These are phyloP conservation scores for Eudyptes chrysolophus DNA, from an alignment of 2,113 vertebrate genomes.

Conservation along the genomic window DNA sequence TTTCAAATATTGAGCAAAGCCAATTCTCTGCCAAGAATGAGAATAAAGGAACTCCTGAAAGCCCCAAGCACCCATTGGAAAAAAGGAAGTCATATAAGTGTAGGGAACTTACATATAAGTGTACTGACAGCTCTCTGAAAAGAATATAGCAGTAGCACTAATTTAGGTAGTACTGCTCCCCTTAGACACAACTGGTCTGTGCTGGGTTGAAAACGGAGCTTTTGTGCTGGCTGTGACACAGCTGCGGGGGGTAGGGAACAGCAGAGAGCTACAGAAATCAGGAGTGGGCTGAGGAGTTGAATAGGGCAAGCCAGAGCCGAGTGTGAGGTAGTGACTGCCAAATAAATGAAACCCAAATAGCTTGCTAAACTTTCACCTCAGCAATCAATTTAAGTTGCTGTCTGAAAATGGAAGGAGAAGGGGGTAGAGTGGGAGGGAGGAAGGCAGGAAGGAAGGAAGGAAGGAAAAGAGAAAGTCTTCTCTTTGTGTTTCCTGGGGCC, in stretches of 20 bases:
- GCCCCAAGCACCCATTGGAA: accelerated
- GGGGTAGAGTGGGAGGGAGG: neutral
- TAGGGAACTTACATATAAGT: too few relatives aligned
- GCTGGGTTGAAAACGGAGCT: neutral
- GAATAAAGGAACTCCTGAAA: neutral
- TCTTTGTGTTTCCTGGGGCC: neutral
- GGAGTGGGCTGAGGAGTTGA: neutral
- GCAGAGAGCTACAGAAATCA: neutral
- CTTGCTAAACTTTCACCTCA: neutral
- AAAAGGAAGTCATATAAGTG: neutral
- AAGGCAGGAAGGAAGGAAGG: neutral
- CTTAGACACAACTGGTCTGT: neutral
- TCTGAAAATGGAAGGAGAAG: neutral
- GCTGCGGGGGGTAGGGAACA: neutral
- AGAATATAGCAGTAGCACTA: neutral
- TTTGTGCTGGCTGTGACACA: neutral
- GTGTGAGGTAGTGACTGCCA: neutral
- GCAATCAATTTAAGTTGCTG: neutral
- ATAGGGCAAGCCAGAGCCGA: neutral
- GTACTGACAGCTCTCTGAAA: neutral
- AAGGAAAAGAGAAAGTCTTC: neutral
- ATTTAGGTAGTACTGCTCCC: neutral
- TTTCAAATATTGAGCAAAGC: neutral
- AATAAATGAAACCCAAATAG: neutral
- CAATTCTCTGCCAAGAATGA: neutral